Conservation (phyloP, 2,113 vertebrate species). For the Hippocampus mohnikei region DNA sequence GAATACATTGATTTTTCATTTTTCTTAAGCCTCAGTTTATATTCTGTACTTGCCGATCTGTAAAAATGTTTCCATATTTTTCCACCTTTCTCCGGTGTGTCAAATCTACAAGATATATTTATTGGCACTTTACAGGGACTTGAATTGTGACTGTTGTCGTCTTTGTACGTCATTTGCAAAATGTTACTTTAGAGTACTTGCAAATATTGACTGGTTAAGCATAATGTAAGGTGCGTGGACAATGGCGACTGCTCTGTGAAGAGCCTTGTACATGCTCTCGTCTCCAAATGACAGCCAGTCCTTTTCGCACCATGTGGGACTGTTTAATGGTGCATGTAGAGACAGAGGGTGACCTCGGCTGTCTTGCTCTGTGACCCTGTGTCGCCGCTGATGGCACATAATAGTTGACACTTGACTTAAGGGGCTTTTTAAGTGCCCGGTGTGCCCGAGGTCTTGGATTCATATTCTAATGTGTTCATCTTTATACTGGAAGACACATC, state of each 20-base stretch:
- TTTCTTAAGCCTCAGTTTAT: no score
- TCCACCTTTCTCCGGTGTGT: no score
- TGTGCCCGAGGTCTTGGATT: slow-evolving; percentile 49
- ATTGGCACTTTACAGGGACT: not conserved
- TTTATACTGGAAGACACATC: slow-evolving; percentile 40
- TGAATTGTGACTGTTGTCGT: not conserved
- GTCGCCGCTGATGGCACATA: slow-evolving; percentile 64
- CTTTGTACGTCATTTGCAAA: not conserved
- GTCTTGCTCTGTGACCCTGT: slow-evolving; percentile 62
- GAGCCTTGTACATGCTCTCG: slow-evolving; percentile 31
- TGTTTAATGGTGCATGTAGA: slow-evolving; percentile 66
- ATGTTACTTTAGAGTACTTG: slow-evolving; percentile 11
- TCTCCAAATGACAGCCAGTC: slow-evolving; percentile 52
- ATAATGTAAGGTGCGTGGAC: slow-evolving; percentile 40
- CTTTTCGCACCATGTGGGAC: slow-evolving; percentile 52
- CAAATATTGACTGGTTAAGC: slow-evolving; percentile 51
- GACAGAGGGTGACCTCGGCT: slow-evolving; percentile 52
- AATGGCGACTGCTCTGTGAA: slow-evolving; percentile 8
- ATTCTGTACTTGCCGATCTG: no score
- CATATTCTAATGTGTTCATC: slow-evolving; percentile 60
- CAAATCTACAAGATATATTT: not conserved
- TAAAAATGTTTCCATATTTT: no score
- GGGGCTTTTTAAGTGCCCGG: slow-evolving; percentile 63
- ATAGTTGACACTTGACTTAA: slow-evolving; percentile 69
- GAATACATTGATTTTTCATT: no score